These are phyloP conservation scores for Platycercus adscitus DNA, from an alignment of 2,113 vertebrate species.

Conservation along the genomic window DNA sequence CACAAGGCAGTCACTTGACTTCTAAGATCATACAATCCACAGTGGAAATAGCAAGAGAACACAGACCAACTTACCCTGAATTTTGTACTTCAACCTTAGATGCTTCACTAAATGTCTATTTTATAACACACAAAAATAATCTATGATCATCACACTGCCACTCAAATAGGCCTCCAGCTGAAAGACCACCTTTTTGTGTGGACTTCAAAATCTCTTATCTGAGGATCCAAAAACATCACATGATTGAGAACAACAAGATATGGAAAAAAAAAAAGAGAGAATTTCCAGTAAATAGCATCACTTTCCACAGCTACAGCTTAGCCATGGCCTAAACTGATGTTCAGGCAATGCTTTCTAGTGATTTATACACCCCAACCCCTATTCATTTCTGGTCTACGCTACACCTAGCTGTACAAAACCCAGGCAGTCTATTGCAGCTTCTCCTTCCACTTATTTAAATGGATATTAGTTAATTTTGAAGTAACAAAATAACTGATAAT, in stretches of 20 bases:
- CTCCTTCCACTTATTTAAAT: not conserved
- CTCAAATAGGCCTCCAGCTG: not conserved
- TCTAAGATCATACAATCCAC: not conserved
- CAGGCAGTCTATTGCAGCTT: fast-evolving
- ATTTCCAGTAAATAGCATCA: not conserved
- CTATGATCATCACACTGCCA: not conserved
- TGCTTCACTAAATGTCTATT: not conserved
- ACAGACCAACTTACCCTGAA: not conserved
- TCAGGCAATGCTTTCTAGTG: not conserved
- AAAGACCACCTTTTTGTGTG: not conserved
- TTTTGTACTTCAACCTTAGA: not conserved
- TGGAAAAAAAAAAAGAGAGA: not conserved
- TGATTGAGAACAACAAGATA: not conserved
- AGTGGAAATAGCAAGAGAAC: not conserved
- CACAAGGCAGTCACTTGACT: not conserved
- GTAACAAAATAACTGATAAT: not conserved
- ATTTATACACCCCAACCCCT: not conserved
- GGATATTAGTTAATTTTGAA: not conserved
- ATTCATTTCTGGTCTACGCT: not conserved
- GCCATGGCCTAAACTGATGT: not conserved
- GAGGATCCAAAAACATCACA: not conserved
- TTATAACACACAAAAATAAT: not conserved
- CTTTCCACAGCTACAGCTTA: not conserved
- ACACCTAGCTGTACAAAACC: not conserved
- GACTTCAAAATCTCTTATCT: not conserved